Base-by-base conservation (phyloP, 2,888 invertebrate species). In the Plagiodera versicolora region DNA sequence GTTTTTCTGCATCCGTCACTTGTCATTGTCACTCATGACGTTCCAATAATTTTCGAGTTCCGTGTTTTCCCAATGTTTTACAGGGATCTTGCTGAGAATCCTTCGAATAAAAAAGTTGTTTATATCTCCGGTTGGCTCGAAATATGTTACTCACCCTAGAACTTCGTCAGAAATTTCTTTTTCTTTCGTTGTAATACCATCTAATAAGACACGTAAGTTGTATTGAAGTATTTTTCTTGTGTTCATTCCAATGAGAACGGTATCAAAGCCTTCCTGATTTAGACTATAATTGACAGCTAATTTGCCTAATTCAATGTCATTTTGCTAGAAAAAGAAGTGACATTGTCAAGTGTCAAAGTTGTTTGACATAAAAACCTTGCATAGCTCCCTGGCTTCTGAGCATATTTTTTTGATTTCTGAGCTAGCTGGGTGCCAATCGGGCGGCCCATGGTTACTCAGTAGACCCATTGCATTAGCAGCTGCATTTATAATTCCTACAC, bases 391-490 rank as follows among this genome's bases (percentile, higher is more conserved):
- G 1, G 92, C 91, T 69, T 84, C 77, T 47, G 75, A 77, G 75
- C 90, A 89, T 30, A 84, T 75, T 24, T 81, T 78, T 75, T 88
- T 89, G 9, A 87, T 82, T 50, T 87, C 82, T 17, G 86, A 82
- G 19, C 81, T 79, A 1, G 92, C 92, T 1, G 92, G 91, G 80
- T 95, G 94, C 95, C 95, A 95, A 0, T 79, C 72, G 64, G 85
- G 89, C 0, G 92, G 89, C 0, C 92, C 93, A 39, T 78, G 77
- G 76, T 87, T 89, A 6, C 91, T 88, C 30, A 96, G 82, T 18
- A 96, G 82, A 1, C 95, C 94, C 91, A 95, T 89, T 1, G 88
- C 89, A 10, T 91, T 88, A 0, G 89, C 87, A 0, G 94, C 88
- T 0, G 94, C 95, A 77, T 92, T 93, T 20, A 97, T 88, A 14